Evolutionary conservation across 2,888 invertebrate genomes (phyloP).

Genomic region (Melolontha melolontha): DNA sequence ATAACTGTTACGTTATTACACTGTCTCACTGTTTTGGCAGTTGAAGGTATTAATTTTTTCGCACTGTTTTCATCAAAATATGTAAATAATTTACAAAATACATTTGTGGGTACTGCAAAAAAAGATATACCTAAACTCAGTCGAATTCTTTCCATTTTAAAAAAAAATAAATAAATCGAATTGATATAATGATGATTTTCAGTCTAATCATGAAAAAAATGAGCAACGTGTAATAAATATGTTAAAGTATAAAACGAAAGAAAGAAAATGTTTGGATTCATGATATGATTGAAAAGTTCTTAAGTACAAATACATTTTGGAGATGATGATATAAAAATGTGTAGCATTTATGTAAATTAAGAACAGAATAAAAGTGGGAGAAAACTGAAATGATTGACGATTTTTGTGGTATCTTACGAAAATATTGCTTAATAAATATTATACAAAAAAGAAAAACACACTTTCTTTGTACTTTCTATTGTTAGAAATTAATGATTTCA

Average conservation of each 20-base stretch:
- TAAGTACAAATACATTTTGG: conserved; percentile 36
- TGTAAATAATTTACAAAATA: conserved; percentile 34
- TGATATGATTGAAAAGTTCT: conserved; percentile 34
- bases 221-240: conserved; percentile 46
- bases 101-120: conserved; percentile 31
- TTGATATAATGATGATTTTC: conserved; percentile 54
- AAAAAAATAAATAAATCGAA: conserved; percentile 57
- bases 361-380: conserved; percentile 5
- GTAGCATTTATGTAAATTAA: background rate
- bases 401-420: background rate
- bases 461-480: conserved; percentile 34
- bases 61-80: conserved; percentile 25
- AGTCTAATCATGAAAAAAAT: conserved; percentile 59
- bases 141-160: conserved; percentile 54
- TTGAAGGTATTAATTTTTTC: conserved; percentile 5
- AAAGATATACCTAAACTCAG: conserved; percentile 54
- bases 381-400: conserved; percentile 6
- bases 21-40: background rate
- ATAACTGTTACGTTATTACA: background rate
- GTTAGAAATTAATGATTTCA: conserved; percentile 28
- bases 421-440: conserved; percentile 16
- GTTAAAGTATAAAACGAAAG: conserved; percentile 19
- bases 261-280: conserved; percentile 14
- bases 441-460: conserved; percentile 3
- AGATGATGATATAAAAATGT: conserved; percentile 7